Base-by-base conservation (phyloP, 2,888 invertebrate species). In the Ecdyonurus torrentis region DNA sequence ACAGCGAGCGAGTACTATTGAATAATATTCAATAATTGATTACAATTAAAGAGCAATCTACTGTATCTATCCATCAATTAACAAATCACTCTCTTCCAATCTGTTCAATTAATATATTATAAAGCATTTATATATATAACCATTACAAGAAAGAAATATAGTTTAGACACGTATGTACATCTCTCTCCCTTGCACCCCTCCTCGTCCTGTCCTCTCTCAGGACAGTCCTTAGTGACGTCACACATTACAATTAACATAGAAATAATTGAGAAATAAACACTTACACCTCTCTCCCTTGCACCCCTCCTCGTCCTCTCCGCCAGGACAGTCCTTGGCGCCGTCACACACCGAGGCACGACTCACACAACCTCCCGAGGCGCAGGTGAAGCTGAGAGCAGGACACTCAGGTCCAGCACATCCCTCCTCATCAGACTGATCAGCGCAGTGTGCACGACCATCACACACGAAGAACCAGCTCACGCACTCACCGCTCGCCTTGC, bases 381-480 rank as follows among this genome's bases (percentile, higher is more conserved):
- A 76, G 62, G 71, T 69, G 69, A 74, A 74, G 22, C 55, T 55
- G 19, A 55, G 55, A n/a, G 55, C 19, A 5, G 55, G 55, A 55
- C 55, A 55, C 22, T 55, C 19, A 5, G 55, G 55, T 22, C 55
- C 78, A 67, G 80, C 81, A 70, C 79, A 77, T 72, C 91, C 91
- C 70, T 86, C 86, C 74, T 93, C 93, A 72, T 93, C 93, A 0
- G 91, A 91, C 22, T 88, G 90, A 71, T 92, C 92, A 7, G 82
- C 81, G 71, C 93, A 93, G 72, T 93, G 91, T 66, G 83, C 81
- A 67, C 88, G 83, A 10, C 88, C 87, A 73, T 93, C 92, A 74
- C 93, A 93, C 2, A 93, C 89, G 75, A 91, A 92, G 79, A 90
- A 92, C 91, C 91, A 92, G 69, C 91, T 91, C 71, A 93, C 89